Base-by-base conservation (phyloP, 2,888 invertebrate species). In the Lasioglossum malachurum region DNA sequence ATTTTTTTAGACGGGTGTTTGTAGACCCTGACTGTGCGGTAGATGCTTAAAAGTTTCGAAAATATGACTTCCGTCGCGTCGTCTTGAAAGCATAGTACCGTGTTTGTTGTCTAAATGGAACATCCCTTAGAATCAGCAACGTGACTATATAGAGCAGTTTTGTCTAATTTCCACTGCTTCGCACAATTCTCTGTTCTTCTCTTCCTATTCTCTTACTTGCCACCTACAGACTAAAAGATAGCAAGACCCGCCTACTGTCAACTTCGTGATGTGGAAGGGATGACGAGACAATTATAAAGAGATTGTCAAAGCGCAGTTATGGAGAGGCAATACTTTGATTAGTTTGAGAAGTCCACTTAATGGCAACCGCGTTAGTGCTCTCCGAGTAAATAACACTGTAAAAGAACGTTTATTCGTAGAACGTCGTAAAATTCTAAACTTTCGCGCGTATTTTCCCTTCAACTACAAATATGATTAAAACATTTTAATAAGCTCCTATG, bases 301-400 rank as follows among this genome's bases (percentile, higher is more conserved):
- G 67, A 69, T 69, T 69, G 67, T 69, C 67, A 23, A 38, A 69
- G 67, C 67, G 19, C 12, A 38, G 38, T 38, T 69, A 69, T 69
- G 23, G 10, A 4, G 67, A 8, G 4, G 3, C 19, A 38, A 35
- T 23, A 69, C 67, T 69, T 69, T 69, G 67, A 69, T 69, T 69
- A 69, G 23, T 38, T 38, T 35, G 67, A 12, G 23, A 69, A 38
- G 23, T 10, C 10, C 35, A 3, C 19, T 23, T 35, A 69, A 64
- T 64, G 31, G 64, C 7, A 7, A 16, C 31, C 31, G 16, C 19
- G 64, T 19, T 64, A 64, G 31, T 64, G 16, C 16, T 31, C 64
- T 7, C 64, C 4, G n/a, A 10, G 12, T 31, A 27, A 31, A 27
- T 31, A 64, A 31, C 64, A 64, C 31, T 31, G 31, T 12, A n/a